Conservation (phyloP, 2,797 vertebrate genomes). For the Selene dorsalis region DNA sequence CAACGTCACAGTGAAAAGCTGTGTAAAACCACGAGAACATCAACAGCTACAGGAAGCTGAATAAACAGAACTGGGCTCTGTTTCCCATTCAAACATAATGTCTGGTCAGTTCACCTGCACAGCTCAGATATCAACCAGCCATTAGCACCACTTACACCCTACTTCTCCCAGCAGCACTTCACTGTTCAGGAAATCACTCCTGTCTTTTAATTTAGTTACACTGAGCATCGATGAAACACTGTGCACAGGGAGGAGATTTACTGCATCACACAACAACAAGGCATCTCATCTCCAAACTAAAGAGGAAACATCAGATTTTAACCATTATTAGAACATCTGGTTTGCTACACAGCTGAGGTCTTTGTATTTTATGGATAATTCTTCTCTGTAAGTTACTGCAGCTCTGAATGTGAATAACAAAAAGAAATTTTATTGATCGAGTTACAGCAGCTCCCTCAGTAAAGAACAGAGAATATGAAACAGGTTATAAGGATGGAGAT, state of each 20-base stretch:
- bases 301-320: neutral
- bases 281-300: neutral
- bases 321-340: neutral
- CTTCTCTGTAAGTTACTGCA: neutral
- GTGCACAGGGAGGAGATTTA: neutral
- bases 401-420: no score
- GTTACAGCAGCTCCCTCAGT: no score
- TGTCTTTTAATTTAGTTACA: neutral
- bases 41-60: constrained; percentile 12
- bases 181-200: neutral
- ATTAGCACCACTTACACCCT: constrained; percentile 23
- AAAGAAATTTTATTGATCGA: no score
- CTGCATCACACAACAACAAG: neutral
- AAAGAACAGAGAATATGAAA: no score
- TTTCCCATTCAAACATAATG: constrained; percentile 29
- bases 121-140: constrained; percentile 34
- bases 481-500: no score
- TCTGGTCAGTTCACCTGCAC: constrained; percentile 34
- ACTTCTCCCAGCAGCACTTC: no score
- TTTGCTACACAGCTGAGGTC: neutral
- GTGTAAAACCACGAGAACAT: neutral
- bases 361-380: neutral
- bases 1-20: no score
- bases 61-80: neutral
- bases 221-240: neutral